Percentiles rank a stretch among this genome's conserved stretches.
phyloP scores from a whole-genome alignment of 2,113 vertebrate species.

The Collichthys lucidus region DNA sequence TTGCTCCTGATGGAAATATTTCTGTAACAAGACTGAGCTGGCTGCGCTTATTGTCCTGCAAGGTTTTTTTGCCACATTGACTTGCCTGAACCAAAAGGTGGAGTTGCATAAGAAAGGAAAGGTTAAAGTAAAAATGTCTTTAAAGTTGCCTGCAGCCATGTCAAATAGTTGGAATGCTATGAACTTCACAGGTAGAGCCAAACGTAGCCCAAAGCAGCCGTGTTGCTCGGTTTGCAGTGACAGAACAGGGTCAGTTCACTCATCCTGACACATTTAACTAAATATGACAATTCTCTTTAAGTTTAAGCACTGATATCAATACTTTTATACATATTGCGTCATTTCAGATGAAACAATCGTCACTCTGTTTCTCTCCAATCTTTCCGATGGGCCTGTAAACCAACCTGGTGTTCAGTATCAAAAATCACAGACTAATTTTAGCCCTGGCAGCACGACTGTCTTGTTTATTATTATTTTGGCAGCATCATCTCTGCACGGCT shows the following conservation, averaged over 20 bases:
- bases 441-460: conserved; percentile 47
- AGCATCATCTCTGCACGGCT: conserved; percentile 28
- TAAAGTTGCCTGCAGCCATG: background rate
- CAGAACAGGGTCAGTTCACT: conserved; percentile 6
- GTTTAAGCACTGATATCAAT: background rate
- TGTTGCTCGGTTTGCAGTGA: background rate
- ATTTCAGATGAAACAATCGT: conserved; percentile 10
- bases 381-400: conserved; percentile 38
- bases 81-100: conserved; percentile 9
- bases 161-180: conserved; percentile 3
- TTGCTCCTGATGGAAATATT: conserved; percentile 24
- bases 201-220: background rate
- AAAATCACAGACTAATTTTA: conserved; percentile 72
- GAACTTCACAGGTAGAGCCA: conserved; percentile 2
- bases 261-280: background rate
- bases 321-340: background rate
- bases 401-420: conserved; percentile 62
- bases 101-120: background rate
- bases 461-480: conserved; percentile 55
- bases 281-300: no score
- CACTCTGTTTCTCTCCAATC: background rate
- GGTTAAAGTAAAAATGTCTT: background rate
- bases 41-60: conserved; percentile 7
- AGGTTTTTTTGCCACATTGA: background rate
- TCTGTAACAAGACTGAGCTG: conserved; percentile 52